A percentile compares a stretch with the other conserved stretches of the same genome.
phyloP scores from a whole-genome alignment of 2,888 invertebrate species.

The Griposia aprilina region DNA sequence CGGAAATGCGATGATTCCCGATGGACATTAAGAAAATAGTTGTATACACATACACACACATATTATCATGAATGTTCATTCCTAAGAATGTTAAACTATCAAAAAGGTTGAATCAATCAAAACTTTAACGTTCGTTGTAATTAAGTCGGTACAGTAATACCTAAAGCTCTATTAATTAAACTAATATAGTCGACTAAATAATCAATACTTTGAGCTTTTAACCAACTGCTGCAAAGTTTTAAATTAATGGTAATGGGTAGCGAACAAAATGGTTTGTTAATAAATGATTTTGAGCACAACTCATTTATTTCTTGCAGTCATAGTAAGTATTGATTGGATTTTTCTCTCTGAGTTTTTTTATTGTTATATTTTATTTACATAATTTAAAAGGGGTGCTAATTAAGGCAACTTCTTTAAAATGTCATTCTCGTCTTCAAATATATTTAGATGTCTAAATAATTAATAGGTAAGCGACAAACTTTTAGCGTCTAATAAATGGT shows the following conservation, averaged over 20 bases:
- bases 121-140: neutral
- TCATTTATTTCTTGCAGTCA: constrained; percentile 11
- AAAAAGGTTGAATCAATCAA: constrained; percentile 1
- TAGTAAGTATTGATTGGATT: neutral
- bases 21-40: too few relatives aligned
- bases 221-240: constrained; percentile 19
- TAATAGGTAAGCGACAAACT: too few relatives aligned
- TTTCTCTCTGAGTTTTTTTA: neutral
- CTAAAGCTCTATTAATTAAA: neutral
- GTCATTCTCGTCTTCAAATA: too few relatives aligned
- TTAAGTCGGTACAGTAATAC: neutral
- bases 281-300: neutral
- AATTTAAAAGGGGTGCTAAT: too few relatives aligned
- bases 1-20: too few relatives aligned
- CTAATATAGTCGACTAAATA: constrained; percentile 7
- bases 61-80: too few relatives aligned
- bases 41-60: too few relatives aligned
- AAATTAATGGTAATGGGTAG: neutral
- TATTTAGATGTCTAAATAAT: too few relatives aligned
- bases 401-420: too few relatives aligned
- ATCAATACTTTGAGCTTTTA: neutral
- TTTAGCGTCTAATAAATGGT: too few relatives aligned
- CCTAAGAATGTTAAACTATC: neutral
- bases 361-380: too few relatives aligned
- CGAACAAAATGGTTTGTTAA: neutral